A percentile compares a stretch with the other conserved stretches of the same genome.
Evolutionary conservation across 2,888 invertebrate genomes (phyloP).

Genomic region (Aethes cnicana): DNA sequence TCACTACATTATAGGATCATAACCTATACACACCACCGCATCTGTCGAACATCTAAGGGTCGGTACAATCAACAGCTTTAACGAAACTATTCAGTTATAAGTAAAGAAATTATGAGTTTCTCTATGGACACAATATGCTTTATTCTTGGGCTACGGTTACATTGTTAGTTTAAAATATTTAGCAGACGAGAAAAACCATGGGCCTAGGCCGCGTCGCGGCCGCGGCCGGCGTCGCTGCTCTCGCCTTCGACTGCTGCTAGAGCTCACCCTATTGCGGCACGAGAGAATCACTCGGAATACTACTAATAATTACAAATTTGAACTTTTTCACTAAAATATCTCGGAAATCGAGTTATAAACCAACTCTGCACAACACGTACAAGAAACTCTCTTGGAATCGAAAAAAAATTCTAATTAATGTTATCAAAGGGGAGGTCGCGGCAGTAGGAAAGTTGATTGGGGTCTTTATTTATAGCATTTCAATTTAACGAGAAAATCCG

Average conservation of each 20-base stretch:
- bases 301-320: not conserved
- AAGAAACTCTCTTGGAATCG: constrained; percentile 17
- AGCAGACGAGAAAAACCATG: constrained; percentile 13
- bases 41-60: not conserved
- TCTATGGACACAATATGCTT: constrained; percentile 28
- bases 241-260: constrained; percentile 9
- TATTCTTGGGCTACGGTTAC: constrained; percentile 29
- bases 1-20: no score
- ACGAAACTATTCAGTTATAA: constrained; percentile 13
- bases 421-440: constrained; percentile 56
- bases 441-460: constrained; percentile 54
- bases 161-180: constrained; percentile 22
- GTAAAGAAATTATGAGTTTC: constrained; percentile 27
- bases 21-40: not conserved
- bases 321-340: constrained; percentile 2
- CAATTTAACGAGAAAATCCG: constrained; percentile 42
- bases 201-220: no score
- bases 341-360: constrained; percentile 4
- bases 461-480: constrained; percentile 50
- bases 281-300: constrained; percentile 6
- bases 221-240: constrained; percentile 3
- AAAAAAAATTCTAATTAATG: constrained; percentile 63
- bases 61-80: constrained; percentile 19
- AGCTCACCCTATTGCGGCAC: constrained; percentile 24
- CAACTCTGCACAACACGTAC: constrained; percentile 19